A percentile compares a stretch with the other conserved stretches of the same genome.
phyloP scores from a whole-genome alignment of 2,888 invertebrate species.

The Rhaphigaster nebulosa region DNA sequence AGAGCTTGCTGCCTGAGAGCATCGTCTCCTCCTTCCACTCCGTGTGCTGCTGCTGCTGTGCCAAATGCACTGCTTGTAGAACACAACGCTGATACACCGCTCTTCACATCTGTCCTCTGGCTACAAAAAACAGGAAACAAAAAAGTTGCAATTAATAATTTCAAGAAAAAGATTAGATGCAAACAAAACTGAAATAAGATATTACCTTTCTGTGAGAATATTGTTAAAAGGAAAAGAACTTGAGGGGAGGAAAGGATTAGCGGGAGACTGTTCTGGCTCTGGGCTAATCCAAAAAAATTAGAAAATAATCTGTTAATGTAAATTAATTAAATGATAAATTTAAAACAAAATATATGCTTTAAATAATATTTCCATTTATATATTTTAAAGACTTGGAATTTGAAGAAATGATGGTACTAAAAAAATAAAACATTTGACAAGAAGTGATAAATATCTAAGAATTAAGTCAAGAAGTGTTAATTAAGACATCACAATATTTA shows the following conservation, averaged over 20 bases:
- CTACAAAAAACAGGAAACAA: conserved; percentile 51
- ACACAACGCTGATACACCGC: conserved; percentile 88
- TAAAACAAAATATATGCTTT: conserved; percentile 3
- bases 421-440: background rate
- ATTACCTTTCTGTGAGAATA: conserved; percentile 26
- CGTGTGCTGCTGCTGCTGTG: conserved; percentile 82
- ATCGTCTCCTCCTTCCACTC: conserved; percentile 76
- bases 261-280: conserved; percentile 20
- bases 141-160: background rate
- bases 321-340: background rate
- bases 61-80: conserved; percentile 92
- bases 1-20: conserved; percentile 86
- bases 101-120: conserved; percentile 80
- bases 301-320: conserved; percentile 28
- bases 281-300: conserved; percentile 33
- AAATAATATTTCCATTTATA: background rate
- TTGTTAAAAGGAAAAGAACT: conserved; percentile 41
- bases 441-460: no score
- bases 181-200: conserved; percentile 3
- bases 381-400: background rate
- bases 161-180: background rate
- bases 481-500: no score
- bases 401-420: background rate
- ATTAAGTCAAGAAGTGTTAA: no score
- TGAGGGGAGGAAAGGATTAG: conserved; percentile 37